Evolutionary conservation across 2,797 vertebrate species (phyloP).

Genomic region (Gorsachius magnificus): DNA sequence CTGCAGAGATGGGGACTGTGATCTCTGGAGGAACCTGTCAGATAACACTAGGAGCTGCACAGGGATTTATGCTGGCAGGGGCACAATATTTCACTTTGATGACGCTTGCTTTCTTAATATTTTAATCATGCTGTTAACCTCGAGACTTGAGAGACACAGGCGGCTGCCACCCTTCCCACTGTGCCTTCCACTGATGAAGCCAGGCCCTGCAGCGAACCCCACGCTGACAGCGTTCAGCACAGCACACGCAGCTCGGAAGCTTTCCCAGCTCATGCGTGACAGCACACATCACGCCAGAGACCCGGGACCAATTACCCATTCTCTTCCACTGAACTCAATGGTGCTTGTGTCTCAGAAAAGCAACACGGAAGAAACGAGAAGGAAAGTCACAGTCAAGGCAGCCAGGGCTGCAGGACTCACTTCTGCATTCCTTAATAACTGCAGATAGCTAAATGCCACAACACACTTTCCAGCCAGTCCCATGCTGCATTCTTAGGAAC

Average conservation of each 20-base stretch:
- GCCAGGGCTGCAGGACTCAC: background rate
- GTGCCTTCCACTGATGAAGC: background rate
- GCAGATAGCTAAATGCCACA: background rate
- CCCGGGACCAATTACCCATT: background rate
- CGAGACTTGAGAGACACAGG: background rate
- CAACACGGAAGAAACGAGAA: background rate
- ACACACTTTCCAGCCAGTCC: background rate
- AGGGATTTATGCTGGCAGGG: slow-evolving; percentile 22
- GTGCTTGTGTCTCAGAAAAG: background rate
- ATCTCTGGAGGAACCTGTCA: slow-evolving; percentile 22
- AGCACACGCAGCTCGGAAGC: background rate
- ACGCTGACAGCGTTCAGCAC: background rate
- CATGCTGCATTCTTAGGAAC: background rate
- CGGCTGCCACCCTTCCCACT: background rate
- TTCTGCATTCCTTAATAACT: background rate
- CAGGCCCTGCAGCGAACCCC: background rate
- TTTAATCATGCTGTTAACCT: slow-evolving; percentile 54
- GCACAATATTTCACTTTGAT: slow-evolving; percentile 9
- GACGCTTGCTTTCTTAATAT: slow-evolving; percentile 49
- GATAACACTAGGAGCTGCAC: background rate
- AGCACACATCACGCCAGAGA: background rate
- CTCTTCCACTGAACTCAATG: background rate
- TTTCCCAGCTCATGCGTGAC: background rate
- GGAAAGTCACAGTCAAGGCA: background rate
- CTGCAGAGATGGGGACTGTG: background rate